phyloP scores from a whole-genome alignment of 2,888 invertebrate genomes.

The Heliconius sara region DNA sequence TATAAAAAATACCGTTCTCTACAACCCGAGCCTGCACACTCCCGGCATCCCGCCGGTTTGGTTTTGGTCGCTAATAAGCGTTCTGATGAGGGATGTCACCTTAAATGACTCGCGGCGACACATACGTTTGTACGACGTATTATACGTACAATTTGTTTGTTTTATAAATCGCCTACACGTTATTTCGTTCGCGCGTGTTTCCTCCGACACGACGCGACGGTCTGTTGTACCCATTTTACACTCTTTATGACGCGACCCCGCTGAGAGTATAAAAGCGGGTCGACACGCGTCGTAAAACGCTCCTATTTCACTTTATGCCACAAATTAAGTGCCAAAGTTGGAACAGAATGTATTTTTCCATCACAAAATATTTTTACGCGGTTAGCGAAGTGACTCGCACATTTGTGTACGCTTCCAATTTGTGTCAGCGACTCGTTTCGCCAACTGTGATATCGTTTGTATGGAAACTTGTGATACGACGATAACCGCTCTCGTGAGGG shows the following conservation, averaged over 20 bases:
- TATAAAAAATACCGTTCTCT: background rate
- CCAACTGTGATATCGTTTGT: slow-evolving; percentile 2
- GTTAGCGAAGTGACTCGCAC: background rate
- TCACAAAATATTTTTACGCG: slow-evolving; percentile 26
- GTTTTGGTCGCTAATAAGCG: background rate
- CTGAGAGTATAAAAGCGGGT: slow-evolving; percentile 31
- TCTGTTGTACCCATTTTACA: slow-evolving; percentile 22
- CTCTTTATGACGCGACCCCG: slow-evolving; percentile 29
- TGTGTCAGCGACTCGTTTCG: background rate
- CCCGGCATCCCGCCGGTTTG: background rate
- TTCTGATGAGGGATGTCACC: background rate
- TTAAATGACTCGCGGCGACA: background rate
- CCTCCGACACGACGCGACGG: slow-evolving; percentile 4
- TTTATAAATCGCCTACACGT: background rate
- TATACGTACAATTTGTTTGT: background rate
- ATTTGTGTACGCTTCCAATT: background rate
- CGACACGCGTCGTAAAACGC: slow-evolving; percentile 28
- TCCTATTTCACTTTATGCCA: slow-evolving; percentile 36
- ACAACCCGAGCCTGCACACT: background rate
- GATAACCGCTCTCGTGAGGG: background rate
- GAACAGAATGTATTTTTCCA: slow-evolving; percentile 22
- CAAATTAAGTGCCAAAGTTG: slow-evolving; percentile 37
- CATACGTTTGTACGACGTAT: background rate
- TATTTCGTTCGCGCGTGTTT: background rate
- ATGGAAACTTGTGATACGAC: background rate